Evolutionary conservation across 2,797 vertebrate species (phyloP), one percentile per base, ranked within the genome.

Genomic region (Crenichthys baileyi): DNA sequence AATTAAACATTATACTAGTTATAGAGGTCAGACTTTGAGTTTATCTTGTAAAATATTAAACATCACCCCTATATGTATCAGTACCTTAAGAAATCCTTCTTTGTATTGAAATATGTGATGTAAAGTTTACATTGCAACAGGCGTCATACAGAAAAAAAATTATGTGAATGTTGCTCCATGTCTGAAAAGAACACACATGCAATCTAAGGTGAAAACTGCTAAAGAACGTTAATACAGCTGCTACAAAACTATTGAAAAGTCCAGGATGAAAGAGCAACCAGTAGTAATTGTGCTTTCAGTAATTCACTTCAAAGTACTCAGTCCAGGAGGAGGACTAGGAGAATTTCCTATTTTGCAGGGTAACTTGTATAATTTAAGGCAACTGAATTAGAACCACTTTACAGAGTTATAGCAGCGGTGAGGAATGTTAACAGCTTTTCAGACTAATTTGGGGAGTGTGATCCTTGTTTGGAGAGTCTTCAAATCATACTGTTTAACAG

Each of bases 361-460:
- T 76, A 72, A 86, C 77, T 86, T 80, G 75, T 87, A 86, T 82
- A 13, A 60, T 87, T 91, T 89, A 90, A 79, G 92, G 44, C 79
- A 86, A 79, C 81, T 84, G 88, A 92, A 90, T 85, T 65, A 90
- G 92, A 95, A 89, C 79, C 83, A 85, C 85, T 94, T 95, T 90
- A 94, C 89, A 92, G 4, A 0, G 77, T 82, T 82, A 55, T 84
- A 89, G 85, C 87, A 83, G 90, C 80, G 80, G 72, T 6, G 50
- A 88, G 78, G 84, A 94, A 93, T 88, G 78, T 90, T 91, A 74
- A 92, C 85, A 84, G 78, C 80, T 77, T 88, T 68, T 87, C 51
- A 75, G 60, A 56, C 51, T 86, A 73, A 85, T 84, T 86, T 85
- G 79, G 70, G 7, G 63, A 48, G 61, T 84, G 78, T 86, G 89